These are phyloP conservation scores for Xestia rhomboidea DNA, from an alignment of 2,888 invertebrate species.

Conservation along the genomic window DNA sequence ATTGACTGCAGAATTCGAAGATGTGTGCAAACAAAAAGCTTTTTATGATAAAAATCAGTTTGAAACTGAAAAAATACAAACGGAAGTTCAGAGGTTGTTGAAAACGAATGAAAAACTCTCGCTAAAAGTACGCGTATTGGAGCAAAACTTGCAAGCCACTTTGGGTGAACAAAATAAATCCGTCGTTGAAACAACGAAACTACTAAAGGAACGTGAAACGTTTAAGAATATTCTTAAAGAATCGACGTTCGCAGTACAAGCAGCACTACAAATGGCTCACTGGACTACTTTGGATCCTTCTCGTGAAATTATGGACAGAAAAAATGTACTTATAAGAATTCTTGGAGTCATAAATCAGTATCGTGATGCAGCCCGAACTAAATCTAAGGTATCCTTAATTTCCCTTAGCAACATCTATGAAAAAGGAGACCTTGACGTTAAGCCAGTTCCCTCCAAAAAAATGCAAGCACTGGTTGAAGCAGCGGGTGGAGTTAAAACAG, in stretches of 20 bases:
- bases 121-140: constrained; percentile 81
- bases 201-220: constrained; percentile 89
- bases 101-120: constrained; percentile 85
- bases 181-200: constrained; percentile 83
- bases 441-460: constrained; percentile 65
- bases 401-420: constrained; percentile 74
- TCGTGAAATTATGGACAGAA: constrained; percentile 85
- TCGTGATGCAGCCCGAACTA: constrained; percentile 79
- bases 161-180: constrained; percentile 87
- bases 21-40: constrained; percentile 86
- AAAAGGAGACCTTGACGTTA: constrained; percentile 90
- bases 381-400: constrained; percentile 85
- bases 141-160: constrained; percentile 77
- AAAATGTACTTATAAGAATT: constrained; percentile 89
- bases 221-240: constrained; percentile 91
- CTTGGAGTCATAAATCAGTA: constrained; percentile 88
- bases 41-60: constrained; percentile 82
- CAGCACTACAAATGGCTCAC: constrained; percentile 89
- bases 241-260: constrained; percentile 91
- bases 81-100: constrained; percentile 80
- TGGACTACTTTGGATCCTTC: constrained; percentile 81
- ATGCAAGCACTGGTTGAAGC: not conserved
- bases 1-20: constrained; percentile 90
- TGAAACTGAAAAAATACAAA: constrained; percentile 82
- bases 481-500: too few species aligned